phyloP scores from a whole-genome alignment of 2,113 vertebrate species.

The Mesitornis unicolor region DNA sequence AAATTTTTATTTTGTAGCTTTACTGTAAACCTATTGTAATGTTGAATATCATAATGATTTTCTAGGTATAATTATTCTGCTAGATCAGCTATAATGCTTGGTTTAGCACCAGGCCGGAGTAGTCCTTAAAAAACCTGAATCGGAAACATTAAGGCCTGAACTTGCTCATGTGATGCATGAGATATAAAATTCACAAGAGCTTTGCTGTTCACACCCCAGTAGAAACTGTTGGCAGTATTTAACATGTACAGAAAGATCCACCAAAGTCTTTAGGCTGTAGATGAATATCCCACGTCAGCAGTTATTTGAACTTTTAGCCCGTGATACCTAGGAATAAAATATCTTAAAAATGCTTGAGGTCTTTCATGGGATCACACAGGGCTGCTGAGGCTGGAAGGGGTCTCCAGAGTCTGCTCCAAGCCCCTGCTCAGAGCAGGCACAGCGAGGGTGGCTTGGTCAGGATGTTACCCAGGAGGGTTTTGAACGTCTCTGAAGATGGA shows the following conservation, averaged over 20 bases:
- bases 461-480: background rate
- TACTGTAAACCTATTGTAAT: background rate
- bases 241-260: background rate
- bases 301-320: background rate
- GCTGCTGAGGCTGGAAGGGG: background rate
- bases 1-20: background rate
- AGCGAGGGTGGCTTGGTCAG: background rate
- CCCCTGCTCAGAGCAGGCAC: background rate
- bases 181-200: background rate
- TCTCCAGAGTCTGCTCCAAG: fast-evolving
- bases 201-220: background rate
- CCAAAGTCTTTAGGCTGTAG: background rate
- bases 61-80: background rate
- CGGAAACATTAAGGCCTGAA: background rate
- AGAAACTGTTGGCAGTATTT: background rate
- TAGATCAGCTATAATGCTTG: background rate
- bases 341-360: background rate
- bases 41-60: background rate
- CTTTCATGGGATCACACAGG: background rate
- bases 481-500: background rate
- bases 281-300: background rate
- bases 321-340: background rate
- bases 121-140: background rate
- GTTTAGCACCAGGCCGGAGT: background rate
- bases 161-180: background rate